A percentile compares a stretch with the other conserved stretches of the same genome.
These are phyloP conservation scores for Ranitomeya imitator DNA, from an alignment of 2,113 vertebrate species.

Conservation along the genomic window DNA sequence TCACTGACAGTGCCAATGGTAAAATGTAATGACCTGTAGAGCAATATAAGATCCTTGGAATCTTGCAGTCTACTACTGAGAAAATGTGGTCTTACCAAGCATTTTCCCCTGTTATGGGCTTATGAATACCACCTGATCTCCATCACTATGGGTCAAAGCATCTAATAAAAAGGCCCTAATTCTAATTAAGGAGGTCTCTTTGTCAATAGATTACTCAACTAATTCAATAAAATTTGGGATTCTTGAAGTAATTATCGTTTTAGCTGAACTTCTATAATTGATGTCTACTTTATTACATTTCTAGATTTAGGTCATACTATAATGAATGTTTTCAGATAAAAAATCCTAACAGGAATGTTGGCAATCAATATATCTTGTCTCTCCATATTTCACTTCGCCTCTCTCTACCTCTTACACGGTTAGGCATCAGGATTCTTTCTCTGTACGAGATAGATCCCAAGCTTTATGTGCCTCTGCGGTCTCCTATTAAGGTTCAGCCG, in stretches of 20 bases:
- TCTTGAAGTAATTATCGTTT: background rate
- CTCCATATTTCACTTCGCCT: too few species aligned
- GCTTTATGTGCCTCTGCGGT: too few species aligned
- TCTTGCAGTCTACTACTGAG: background rate
- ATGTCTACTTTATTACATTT: background rate
- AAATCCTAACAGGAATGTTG: background rate
- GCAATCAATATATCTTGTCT: background rate
- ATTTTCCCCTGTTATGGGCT: background rate
- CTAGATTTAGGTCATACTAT: background rate
- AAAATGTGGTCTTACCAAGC: too few species aligned
- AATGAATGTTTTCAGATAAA: background rate
- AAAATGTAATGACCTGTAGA: background rate
- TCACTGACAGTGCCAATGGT: background rate
- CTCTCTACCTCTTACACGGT: too few species aligned
- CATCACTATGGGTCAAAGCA: conserved; percentile 14
- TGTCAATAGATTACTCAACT: background rate
- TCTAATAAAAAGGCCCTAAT: background rate
- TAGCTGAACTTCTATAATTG: background rate
- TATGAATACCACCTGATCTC: background rate
- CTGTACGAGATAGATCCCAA: too few species aligned
- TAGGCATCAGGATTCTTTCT: too few species aligned
- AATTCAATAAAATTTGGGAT: background rate
- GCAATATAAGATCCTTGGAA: background rate
- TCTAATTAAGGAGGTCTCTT: background rate
- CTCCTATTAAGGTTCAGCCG: too few species aligned